Conservation (phyloP, 2,888 invertebrate species). For the Tenthredo scrophulariae region DNA sequence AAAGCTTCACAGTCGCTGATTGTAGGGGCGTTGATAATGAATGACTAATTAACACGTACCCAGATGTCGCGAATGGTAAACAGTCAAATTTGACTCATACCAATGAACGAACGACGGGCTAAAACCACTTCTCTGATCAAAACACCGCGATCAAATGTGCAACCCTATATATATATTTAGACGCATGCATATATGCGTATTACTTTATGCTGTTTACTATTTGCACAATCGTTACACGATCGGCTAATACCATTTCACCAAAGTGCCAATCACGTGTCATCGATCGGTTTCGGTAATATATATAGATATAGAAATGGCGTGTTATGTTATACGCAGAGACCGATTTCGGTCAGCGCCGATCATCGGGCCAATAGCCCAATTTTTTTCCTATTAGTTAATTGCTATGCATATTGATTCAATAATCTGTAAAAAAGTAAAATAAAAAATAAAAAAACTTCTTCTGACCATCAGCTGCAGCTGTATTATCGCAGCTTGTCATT, state of each 20-base stretch:
- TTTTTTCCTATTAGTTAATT: background rate
- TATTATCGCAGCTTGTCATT: constrained; percentile 31
- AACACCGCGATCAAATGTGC: background rate
- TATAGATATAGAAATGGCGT: background rate
- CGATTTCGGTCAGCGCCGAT: background rate
- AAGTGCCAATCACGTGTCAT: constrained; percentile 29
- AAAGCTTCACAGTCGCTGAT: background rate
- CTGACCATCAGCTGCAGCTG: background rate
- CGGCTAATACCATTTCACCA: constrained; percentile 16
- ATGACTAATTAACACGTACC: background rate
- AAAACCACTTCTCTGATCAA: constrained; percentile 18
- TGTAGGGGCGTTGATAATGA: background rate
- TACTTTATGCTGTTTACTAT: constrained; percentile 20
- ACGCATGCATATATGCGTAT: background rate
- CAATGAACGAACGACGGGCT: background rate
- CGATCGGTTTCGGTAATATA: background rate
- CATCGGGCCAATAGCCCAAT: background rate
- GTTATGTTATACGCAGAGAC: background rate
- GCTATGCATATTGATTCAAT: background rate
- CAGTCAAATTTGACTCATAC: background rate
- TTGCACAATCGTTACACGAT: constrained; percentile 18
- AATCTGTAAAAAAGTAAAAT: background rate
- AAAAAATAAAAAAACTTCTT: background rate
- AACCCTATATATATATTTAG: background rate
- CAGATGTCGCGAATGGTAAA: background rate